Percentiles rank a stretch among this genome's conserved stretches.
These are phyloP conservation scores for Megalops cyprinoides DNA, from an alignment of 2,797 vertebrate genomes.

Conservation along the genomic window DNA sequence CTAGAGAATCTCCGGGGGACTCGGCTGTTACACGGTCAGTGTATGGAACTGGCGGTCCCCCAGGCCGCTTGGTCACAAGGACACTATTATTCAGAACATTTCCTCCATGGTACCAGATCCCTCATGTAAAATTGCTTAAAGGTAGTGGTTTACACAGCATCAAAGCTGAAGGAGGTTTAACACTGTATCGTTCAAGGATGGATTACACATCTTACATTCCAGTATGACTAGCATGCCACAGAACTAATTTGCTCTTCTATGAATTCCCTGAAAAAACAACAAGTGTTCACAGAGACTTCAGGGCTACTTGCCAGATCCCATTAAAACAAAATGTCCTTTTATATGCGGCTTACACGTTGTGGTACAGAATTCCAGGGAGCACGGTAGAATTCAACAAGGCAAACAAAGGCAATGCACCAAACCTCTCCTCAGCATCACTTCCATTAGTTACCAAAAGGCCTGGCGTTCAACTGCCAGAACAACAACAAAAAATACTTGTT, in stretches of 20 bases:
- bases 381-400: constrained; percentile 58
- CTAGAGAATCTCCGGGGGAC: not conserved
- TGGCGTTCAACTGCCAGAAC: constrained; percentile 45
- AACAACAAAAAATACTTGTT: constrained; percentile 59
- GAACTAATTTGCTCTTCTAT: constrained; percentile 15
- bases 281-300: not conserved
- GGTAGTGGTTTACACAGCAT: not conserved
- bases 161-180: not conserved
- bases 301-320: constrained; percentile 57
- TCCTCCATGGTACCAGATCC: not conserved
- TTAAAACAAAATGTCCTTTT: constrained; percentile 54
- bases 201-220: constrained; percentile 9
- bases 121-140: not conserved
- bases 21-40: not conserved
- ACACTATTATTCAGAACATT: constrained; percentile 12
- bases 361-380: constrained; percentile 43
- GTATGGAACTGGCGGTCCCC: not conserved
- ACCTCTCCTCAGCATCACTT: constrained; percentile 43
- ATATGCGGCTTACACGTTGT: constrained; percentile 41
- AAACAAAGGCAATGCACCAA: constrained; percentile 57
- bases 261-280: not conserved
- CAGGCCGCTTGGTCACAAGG: not conserved
- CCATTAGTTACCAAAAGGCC: constrained; percentile 25
- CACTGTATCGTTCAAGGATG: constrained; percentile 3
- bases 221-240: not conserved